These are phyloP conservation scores for Sepiola atlantica DNA, from an alignment of 2,888 invertebrate genomes.

Conservation along the genomic window DNA sequence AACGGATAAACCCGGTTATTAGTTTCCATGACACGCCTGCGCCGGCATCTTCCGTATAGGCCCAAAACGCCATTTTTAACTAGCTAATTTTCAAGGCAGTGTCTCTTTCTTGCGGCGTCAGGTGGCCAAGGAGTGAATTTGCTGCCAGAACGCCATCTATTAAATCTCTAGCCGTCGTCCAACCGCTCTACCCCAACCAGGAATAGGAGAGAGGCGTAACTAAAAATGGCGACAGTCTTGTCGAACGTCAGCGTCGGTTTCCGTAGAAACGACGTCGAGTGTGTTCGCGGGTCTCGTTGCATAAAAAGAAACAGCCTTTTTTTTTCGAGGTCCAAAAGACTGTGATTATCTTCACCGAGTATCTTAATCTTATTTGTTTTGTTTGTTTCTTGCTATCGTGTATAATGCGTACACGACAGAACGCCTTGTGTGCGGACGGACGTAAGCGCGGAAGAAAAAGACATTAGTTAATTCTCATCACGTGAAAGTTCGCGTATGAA, in stretches of 20 bases:
- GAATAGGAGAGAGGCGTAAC: not conserved
- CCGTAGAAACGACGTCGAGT: not conserved
- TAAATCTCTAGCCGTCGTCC: not conserved
- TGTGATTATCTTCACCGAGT: not conserved
- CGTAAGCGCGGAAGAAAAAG: not conserved
- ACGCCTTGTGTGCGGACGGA: not conserved
- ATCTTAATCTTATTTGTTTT: not conserved
- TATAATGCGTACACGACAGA: not conserved
- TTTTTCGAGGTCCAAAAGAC: not conserved
- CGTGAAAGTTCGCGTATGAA: not conserved
- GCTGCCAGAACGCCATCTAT: not conserved
- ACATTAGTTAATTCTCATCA: not conserved
- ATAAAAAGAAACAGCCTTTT: not conserved
- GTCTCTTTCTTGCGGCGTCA: not conserved
- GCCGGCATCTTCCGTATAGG: not conserved
- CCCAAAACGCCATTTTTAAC: not conserved
- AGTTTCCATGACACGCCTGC: not conserved
- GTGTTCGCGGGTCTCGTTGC: not conserved
- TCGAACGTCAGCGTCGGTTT: not conserved
- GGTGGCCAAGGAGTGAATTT: not conserved
- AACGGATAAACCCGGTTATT: not conserved
- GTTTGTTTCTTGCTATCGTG: too few relatives aligned
- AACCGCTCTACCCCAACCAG: not conserved
- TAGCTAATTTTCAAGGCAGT: not conserved
- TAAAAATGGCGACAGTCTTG: not conserved